Evolutionary conservation across 1,140 invertebrate species (phyloP).

Genomic region (Ooceraea biroi): DNA sequence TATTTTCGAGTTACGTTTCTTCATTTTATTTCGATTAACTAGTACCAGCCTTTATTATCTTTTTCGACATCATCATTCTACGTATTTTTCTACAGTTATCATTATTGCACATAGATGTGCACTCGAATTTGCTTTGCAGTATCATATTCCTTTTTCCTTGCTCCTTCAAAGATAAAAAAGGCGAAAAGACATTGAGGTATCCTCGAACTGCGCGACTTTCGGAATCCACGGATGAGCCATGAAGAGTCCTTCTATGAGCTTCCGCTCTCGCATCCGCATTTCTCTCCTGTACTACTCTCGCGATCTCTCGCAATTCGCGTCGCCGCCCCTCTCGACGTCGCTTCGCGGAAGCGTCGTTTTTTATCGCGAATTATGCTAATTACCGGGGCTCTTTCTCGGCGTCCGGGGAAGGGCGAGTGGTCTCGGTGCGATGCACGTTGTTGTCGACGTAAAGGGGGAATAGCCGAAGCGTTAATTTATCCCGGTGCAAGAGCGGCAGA

Average conservation of each 20-base stretch:
- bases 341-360: conserved; percentile 10
- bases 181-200: conserved; percentile 16
- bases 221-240: conserved; percentile 15
- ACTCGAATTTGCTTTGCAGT: not conserved
- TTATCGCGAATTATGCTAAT: conserved; percentile 54
- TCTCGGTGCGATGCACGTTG: conserved; percentile 34
- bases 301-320: conserved; percentile 26
- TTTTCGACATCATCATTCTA: not conserved
- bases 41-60: not conserved
- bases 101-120: not conserved
- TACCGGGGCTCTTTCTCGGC: conserved; percentile 46
- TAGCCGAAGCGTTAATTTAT: conserved; percentile 51
- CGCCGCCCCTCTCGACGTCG: conserved; percentile 36
- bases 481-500: conserved; percentile 26
- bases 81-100: conserved; percentile 1
- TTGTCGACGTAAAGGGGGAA: conserved; percentile 46
- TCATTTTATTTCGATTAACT: not conserved
- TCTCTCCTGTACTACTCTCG: conserved; percentile 11
- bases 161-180: not conserved
- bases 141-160: not conserved
- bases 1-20: not conserved
- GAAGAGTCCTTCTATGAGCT: conserved; percentile 28
- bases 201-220: not conserved
- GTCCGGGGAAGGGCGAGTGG: conserved; percentile 5
- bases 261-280: conserved; percentile 17